phyloP scores from a whole-genome alignment of 2,113 vertebrate species.

The Hemicordylus capensis region DNA sequence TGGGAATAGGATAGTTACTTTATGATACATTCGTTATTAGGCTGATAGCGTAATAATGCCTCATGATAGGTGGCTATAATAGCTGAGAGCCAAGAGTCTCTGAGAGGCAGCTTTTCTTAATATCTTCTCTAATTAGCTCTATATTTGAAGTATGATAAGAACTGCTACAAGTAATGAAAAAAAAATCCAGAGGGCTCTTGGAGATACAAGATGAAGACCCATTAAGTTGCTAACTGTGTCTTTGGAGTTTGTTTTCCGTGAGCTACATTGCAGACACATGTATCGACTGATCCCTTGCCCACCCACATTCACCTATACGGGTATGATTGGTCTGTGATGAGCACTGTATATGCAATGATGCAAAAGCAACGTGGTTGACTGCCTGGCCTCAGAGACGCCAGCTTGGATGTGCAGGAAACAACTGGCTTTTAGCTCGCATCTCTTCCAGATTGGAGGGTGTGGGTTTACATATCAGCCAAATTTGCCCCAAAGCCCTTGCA shows the following conservation, averaged over 20 bases:
- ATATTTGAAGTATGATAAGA: constrained; percentile 28
- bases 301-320: not conserved
- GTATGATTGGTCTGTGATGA: not conserved
- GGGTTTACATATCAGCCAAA: too few relatives aligned
- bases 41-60: constrained; percentile 28
- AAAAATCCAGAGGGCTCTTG: not conserved
- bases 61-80: constrained; percentile 28
- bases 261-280: not conserved
- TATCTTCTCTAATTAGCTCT: constrained; percentile 23
- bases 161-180: constrained; percentile 37
- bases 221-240: not conserved
- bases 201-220: not conserved
- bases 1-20: constrained; percentile 23
- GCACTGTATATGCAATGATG: not conserved
- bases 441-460: too few relatives aligned
- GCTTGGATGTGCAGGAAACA: not conserved
- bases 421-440: too few relatives aligned
- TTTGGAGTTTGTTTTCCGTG: not conserved
- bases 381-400: not conserved
- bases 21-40: constrained; percentile 42
- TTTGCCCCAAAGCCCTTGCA: too few relatives aligned
- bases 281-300: too few relatives aligned
- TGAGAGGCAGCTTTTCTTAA: constrained; percentile 20
- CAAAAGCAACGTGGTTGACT: not conserved
- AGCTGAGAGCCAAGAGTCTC: constrained; percentile 19